Evolutionary conservation across 1,140 invertebrate genomes (phyloP).

Genomic region (Bathynomus jamesi): DNA sequence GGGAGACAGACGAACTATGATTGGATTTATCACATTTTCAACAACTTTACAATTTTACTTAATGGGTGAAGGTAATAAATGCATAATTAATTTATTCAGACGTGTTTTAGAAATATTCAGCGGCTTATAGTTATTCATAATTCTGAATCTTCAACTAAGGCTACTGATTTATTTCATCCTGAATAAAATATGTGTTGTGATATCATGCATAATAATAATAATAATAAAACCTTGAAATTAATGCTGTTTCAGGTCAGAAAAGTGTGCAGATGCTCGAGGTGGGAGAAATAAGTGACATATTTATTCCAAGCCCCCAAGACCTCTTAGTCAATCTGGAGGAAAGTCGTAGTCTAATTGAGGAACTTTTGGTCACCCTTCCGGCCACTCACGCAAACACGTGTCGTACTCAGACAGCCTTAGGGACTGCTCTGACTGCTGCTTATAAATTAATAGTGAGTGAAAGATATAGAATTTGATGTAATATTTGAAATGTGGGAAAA

Average conservation of each 20-base stretch:
- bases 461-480: neutral
- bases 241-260: constrained; percentile 21
- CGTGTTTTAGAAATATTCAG: neutral
- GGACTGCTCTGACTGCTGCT: constrained; percentile 84
- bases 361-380: constrained; percentile 74
- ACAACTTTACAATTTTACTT: constrained; percentile 89
- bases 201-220: no score
- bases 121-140: neutral
- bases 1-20: constrained; percentile 70
- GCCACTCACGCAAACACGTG: constrained; percentile 60
- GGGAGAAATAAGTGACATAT: constrained; percentile 53
- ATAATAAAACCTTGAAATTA: neutral
- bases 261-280: constrained; percentile 33
- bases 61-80: constrained; percentile 66
- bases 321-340: constrained; percentile 87
- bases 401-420: constrained; percentile 74
- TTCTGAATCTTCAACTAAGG: no score
- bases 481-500: neutral
- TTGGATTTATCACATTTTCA: constrained; percentile 92
- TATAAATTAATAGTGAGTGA: constrained; percentile 75
- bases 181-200: no score
- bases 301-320: constrained; percentile 80
- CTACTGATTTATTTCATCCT: no score
- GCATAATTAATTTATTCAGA: neutral
- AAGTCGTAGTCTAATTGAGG: constrained; percentile 64